Evolutionary conservation across 2,888 invertebrate species (phyloP).

Genomic region (Rhodophaea formosa): DNA sequence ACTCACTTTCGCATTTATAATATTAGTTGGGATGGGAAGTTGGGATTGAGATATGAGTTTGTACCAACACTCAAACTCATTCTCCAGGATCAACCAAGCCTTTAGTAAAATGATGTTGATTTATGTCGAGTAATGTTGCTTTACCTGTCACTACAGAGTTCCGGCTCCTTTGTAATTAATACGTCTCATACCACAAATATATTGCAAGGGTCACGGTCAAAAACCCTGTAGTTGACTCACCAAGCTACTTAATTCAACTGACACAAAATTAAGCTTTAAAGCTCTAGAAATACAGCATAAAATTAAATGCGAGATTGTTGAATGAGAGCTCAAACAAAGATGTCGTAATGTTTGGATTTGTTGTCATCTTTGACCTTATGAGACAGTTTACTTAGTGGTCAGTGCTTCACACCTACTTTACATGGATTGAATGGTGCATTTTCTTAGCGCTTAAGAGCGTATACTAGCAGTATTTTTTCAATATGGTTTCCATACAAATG

Average conservation of each 20-base stretch:
- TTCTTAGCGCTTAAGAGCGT: too few relatives aligned
- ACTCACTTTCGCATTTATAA: too few relatives aligned
- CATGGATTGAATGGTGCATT: too few relatives aligned
- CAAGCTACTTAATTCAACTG: not conserved
- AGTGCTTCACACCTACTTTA: not conserved
- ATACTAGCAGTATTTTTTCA: too few relatives aligned
- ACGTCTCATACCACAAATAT: not conserved
- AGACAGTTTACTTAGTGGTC: not conserved
- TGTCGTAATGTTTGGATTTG: conserved; percentile 7
- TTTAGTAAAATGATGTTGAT: too few relatives aligned
- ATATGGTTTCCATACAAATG: too few relatives aligned
- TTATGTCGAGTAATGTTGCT: too few relatives aligned
- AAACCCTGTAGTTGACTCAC: conserved; percentile 3
- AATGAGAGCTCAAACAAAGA: conserved; percentile 7
- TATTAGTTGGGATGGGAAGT: too few relatives aligned
- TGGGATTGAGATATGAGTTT: too few relatives aligned
- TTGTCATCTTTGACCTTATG: not conserved
- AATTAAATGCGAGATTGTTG: not conserved
- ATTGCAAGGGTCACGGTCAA: conserved; percentile 12
- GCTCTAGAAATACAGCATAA: not conserved
- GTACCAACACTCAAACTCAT: too few relatives aligned
- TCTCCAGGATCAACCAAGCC: too few relatives aligned
- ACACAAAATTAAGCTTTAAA: not conserved
- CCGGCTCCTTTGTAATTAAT: not conserved
- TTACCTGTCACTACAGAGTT: conserved; percentile 3